Evolutionary conservation across 2,888 invertebrate species (phyloP).

Genomic region (Xanthorhoe designata): DNA sequence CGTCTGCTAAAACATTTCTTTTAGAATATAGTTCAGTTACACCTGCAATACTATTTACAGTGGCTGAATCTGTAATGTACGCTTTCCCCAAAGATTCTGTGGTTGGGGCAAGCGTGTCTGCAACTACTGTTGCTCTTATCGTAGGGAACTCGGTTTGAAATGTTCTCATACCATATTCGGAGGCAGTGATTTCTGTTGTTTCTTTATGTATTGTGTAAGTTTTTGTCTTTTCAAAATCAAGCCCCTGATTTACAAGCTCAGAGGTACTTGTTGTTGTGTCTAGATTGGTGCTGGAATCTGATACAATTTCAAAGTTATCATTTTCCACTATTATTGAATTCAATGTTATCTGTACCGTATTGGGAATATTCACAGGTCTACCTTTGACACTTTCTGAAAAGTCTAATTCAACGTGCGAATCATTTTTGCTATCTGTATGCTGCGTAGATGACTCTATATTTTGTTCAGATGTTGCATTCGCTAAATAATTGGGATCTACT

Average conservation of each 20-base stretch:
- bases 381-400: not conserved
- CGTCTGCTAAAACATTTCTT: not conserved
- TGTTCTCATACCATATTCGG: not conserved
- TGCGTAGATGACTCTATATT: not conserved
- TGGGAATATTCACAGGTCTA: not conserved
- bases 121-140: not conserved
- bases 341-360: not conserved
- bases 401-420: not conserved
- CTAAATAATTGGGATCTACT: not conserved
- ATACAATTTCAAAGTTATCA: not conserved
- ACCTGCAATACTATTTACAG: not conserved
- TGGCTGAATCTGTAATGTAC: not conserved
- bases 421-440: not conserved
- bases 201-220: not conserved
- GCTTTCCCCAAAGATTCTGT: not conserved
- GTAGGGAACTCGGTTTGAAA: not conserved
- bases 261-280: not conserved
- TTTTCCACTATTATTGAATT: slow-evolving; percentile 8
- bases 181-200: not conserved
- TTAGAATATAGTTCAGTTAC: slow-evolving; percentile 3
- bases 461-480: not conserved
- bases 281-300: not conserved
- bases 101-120: not conserved
- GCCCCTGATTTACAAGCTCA: not conserved
- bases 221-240: not conserved